phyloP scores from a whole-genome alignment of 2,113 vertebrate genomes.

The Carassius auratus region DNA sequence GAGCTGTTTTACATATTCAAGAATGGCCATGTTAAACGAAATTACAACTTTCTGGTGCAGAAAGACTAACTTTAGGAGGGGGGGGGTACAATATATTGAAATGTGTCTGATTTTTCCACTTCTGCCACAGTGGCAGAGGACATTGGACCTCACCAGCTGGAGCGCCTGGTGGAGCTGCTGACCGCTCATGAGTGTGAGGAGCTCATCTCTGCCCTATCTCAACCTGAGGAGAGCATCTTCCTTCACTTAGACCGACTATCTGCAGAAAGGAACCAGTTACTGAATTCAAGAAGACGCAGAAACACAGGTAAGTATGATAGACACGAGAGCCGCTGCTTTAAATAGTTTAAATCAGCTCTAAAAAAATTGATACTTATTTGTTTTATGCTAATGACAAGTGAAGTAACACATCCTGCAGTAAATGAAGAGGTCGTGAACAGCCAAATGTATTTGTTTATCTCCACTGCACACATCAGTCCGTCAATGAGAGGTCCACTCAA shows the following conservation, averaged over 20 bases:
- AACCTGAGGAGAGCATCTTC: slow-evolving; percentile 68
- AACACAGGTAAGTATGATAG: slow-evolving; percentile 56
- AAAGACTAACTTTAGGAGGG: not conserved
- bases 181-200: slow-evolving; percentile 70
- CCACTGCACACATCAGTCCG: slow-evolving; percentile 11
- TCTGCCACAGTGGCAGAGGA: slow-evolving; percentile 65
- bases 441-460: slow-evolving; percentile 29
- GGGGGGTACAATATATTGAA: not conserved
- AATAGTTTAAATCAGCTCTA: not conserved
- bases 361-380: slow-evolving; percentile 13
- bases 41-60: not conserved
- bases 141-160: slow-evolving; percentile 67
- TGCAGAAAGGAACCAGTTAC: slow-evolving; percentile 61
- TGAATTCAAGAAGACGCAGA: slow-evolving; percentile 56
- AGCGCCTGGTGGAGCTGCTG: slow-evolving; percentile 72
- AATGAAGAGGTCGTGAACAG: slow-evolving; percentile 21
- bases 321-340: not conserved
- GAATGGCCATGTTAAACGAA: not conserved
- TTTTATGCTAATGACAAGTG: not conserved
- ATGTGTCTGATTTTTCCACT: slow-evolving; percentile 3
- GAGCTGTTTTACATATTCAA: not conserved
- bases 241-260: slow-evolving; percentile 62
- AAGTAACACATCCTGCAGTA: not conserved
- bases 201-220: slow-evolving; percentile 66
- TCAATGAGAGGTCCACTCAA: slow-evolving; percentile 24